A percentile compares a stretch with the other conserved stretches of the same genome.
These are phyloP conservation scores for Synanthedon myopaeformis DNA, from an alignment of 2,888 invertebrate species.

Conservation along the genomic window DNA sequence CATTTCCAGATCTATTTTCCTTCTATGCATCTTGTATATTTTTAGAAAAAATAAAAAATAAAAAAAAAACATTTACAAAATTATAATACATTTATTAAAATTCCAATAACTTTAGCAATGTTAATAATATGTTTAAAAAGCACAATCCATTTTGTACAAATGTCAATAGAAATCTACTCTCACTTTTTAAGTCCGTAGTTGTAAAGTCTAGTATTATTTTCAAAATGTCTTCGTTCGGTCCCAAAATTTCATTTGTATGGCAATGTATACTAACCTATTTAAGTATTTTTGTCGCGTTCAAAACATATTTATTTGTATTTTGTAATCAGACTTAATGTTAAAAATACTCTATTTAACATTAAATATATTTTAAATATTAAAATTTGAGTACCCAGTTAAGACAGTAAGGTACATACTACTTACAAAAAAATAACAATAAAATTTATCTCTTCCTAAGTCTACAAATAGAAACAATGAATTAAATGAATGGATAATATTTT, in stretches of 20 bases:
- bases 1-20: conserved; percentile 1
- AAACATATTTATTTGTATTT: too few species aligned
- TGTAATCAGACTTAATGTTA: too few species aligned
- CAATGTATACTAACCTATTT: conserved; percentile 9
- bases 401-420: too few species aligned
- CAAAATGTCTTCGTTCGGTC: conserved; percentile 14
- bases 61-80: conserved; percentile 20
- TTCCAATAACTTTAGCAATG: conserved; percentile 37
- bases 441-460: too few species aligned
- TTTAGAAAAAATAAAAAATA: conserved; percentile 8
- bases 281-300: conserved; percentile 2
- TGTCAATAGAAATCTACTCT: conserved; percentile 1
- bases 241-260: conserved; percentile 14
- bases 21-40: too few species aligned
- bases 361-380: too few species aligned
- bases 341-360: too few species aligned
- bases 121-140: conserved; percentile 47
- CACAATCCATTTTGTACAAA: conserved; percentile 36
- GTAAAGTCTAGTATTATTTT: conserved; percentile 5
- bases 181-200: background rate
- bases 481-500: too few species aligned
- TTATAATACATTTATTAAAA: conserved; percentile 34
- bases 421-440: too few species aligned
- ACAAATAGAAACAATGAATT: too few species aligned
- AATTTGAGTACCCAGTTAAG: too few species aligned